These are phyloP conservation scores for Dermolepida albohirtum DNA, from an alignment of 2,888 invertebrate species.

Conservation along the genomic window DNA sequence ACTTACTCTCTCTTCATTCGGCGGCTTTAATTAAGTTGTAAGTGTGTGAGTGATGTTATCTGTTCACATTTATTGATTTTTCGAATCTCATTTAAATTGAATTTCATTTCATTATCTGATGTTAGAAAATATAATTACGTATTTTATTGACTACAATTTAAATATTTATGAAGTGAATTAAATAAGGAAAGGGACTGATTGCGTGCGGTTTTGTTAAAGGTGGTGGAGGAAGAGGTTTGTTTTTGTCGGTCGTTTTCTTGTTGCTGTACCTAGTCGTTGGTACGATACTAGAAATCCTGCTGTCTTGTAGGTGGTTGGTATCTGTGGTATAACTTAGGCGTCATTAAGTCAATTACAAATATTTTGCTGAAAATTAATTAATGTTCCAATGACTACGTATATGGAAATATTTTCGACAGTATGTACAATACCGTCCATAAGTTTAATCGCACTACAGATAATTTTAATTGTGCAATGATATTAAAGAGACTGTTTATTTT, in stretches of 20 bases:
- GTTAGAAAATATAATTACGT: slow-evolving; percentile 42
- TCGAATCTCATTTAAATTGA: slow-evolving; percentile 50
- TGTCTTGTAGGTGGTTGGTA: slow-evolving; percentile 16
- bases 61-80: slow-evolving; percentile 59
- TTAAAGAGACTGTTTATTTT: too few species aligned
- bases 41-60: slow-evolving; percentile 60
- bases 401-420: too few species aligned
- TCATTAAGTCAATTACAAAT: slow-evolving; percentile 2
- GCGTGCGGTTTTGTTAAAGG: neutral
- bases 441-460: too few species aligned
- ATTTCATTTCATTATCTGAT: slow-evolving; percentile 46
- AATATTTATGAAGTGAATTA: slow-evolving; percentile 36
- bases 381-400: neutral
- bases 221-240: slow-evolving; percentile 5
- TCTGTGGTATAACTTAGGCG: slow-evolving; percentile 19
- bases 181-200: slow-evolving; percentile 25
- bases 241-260: slow-evolving; percentile 22
- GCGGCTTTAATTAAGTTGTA: slow-evolving; percentile 62
- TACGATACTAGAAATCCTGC: neutral
- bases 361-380: slow-evolving; percentile 1
- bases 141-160: slow-evolving; percentile 40
- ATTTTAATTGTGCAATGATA: too few species aligned
- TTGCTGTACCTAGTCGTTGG: neutral
- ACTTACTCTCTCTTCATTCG: slow-evolving; percentile 27
- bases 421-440: too few species aligned